phyloP scores from a whole-genome alignment of 2,113 vertebrate genomes.

The Stictonetta naevosa region DNA sequence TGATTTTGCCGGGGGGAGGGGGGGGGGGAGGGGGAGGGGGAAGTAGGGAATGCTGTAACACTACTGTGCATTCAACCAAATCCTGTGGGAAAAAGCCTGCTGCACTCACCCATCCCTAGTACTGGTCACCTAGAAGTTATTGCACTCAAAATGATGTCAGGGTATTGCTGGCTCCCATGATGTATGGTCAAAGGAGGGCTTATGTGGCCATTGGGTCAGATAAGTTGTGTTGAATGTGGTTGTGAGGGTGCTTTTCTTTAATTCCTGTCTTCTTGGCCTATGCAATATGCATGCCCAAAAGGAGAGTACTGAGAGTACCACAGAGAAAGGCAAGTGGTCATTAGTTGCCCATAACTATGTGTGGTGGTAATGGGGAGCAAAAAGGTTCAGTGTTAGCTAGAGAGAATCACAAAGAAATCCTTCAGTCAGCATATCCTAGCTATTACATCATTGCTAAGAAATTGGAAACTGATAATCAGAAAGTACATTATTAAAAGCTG shows the following conservation, averaged over 20 bases:
- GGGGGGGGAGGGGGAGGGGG: not conserved
- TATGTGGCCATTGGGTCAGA: not conserved
- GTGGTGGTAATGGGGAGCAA: not conserved
- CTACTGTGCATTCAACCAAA: not conserved
- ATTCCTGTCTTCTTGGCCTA: not conserved
- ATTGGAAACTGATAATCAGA: not conserved
- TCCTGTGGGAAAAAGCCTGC: not conserved
- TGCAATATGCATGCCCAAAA: not conserved
- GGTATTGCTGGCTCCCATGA: not conserved
- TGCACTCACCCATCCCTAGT: not conserved
- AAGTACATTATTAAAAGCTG: not conserved
- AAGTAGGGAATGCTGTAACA: not conserved
- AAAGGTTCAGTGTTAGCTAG: not conserved
- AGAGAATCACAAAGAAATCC: not conserved
- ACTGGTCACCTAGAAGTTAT: not conserved
- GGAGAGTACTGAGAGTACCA: not conserved
- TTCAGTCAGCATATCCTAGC: not conserved
- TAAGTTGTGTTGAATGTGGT: not conserved
- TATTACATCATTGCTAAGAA: not conserved
- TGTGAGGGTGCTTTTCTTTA: not conserved
- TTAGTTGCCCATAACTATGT: not conserved
- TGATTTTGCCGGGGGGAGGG: not conserved
- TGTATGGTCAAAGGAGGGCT: not conserved
- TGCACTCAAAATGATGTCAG: not conserved
- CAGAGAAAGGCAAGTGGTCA: not conserved